Conservation (phyloP, 2,888 invertebrate species). For the Antheraea assamensis region DNA sequence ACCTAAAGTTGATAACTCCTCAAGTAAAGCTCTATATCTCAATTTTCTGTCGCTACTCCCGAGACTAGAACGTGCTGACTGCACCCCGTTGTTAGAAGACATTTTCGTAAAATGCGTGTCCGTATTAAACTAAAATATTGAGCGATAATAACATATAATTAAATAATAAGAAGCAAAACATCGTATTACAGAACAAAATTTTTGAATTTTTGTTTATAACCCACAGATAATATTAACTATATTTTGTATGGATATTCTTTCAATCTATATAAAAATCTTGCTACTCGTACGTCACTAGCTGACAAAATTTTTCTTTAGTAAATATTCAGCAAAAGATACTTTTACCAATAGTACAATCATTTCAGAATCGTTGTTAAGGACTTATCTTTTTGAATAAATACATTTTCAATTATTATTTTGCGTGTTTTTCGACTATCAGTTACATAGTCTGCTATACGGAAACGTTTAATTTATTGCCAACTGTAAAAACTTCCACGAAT, state of each 20-base stretch:
- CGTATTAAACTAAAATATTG: not conserved
- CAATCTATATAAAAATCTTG: too few relatives aligned
- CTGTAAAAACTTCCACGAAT: not conserved
- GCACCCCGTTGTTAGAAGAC: constrained; percentile 38
- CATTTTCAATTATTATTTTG: not conserved
- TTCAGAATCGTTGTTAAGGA: not conserved
- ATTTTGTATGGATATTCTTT: too few relatives aligned
- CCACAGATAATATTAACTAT: too few relatives aligned
- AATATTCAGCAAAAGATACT: not conserved
- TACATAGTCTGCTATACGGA: not conserved
- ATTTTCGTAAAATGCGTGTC: constrained; percentile 27
- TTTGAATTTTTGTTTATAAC: too few relatives aligned
- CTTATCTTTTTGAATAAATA: too few relatives aligned
- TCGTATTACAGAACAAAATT: too few relatives aligned
- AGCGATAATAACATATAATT: not conserved
- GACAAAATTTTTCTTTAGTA: not conserved
- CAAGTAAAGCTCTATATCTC: constrained; percentile 53
- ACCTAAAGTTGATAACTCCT: constrained; percentile 58
- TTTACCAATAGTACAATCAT: not conserved
- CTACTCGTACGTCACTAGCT: too few relatives aligned
- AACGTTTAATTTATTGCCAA: not conserved
- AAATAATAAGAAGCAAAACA: too few relatives aligned
- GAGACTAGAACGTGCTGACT: constrained; percentile 36
- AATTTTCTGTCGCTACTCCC: constrained; percentile 59
- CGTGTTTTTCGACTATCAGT: not conserved